Evolutionary conservation across 2,888 invertebrate species (phyloP).

Genomic region (Diachrysia chrysitis): DNA sequence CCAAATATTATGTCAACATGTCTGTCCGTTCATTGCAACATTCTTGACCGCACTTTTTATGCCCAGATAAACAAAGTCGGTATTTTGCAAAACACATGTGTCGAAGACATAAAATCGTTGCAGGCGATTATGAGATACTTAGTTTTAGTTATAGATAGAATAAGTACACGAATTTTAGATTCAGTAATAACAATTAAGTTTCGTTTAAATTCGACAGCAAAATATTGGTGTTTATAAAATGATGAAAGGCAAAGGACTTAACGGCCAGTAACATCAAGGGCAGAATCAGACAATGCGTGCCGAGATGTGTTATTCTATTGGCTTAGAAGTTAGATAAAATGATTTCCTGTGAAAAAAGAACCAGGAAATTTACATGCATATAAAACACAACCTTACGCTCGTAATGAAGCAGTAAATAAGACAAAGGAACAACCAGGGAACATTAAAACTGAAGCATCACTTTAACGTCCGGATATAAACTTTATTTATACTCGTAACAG

Average conservation of each 20-base stretch:
- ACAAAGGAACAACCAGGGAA: constrained; percentile 83
- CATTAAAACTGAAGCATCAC: constrained; percentile 84
- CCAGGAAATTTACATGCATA: constrained; percentile 11
- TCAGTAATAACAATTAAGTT: no score
- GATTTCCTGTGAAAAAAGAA: neutral
- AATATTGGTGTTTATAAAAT: no score
- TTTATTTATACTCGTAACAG: constrained; percentile 87
- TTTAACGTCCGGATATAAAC: constrained; percentile 86
- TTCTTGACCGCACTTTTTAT: constrained; percentile 77
- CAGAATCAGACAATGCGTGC: no score
- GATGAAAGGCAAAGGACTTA: no score
- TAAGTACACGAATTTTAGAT: neutral
- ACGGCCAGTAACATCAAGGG: no score
- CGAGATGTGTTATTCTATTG: no score
- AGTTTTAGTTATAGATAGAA: neutral
- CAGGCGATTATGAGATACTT: neutral
- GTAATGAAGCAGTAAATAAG: constrained; percentile 54
- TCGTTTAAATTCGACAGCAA: no score
- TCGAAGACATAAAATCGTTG: neutral
- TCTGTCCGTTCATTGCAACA: constrained; percentile 62
- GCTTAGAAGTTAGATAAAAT: no score
- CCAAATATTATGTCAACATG: constrained; percentile 61
- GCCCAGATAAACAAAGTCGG: constrained; percentile 66
- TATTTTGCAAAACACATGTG: constrained; percentile 30
- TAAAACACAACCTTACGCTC: constrained; percentile 31